Conservation (phyloP, 2,888 invertebrate species). For the Tridacna gigas region DNA sequence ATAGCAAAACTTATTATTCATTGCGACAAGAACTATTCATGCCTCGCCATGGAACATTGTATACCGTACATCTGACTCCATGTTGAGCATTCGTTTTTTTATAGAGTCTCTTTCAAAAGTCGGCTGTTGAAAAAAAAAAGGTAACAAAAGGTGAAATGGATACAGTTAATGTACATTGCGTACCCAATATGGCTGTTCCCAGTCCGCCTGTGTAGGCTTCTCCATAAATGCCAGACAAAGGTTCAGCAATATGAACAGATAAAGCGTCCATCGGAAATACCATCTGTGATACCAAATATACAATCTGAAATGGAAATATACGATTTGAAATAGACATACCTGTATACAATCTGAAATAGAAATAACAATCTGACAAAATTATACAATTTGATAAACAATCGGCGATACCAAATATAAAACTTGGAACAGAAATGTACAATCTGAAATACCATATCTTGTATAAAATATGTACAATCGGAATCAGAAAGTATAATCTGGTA, state of each 20-base stretch:
- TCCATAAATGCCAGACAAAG: slow-evolving; percentile 84
- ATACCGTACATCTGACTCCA: background rate
- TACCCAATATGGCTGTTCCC: slow-evolving; percentile 83
- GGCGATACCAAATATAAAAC: too few relatives aligned
- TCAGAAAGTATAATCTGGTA: too few relatives aligned
- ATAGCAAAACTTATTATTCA: too few relatives aligned
- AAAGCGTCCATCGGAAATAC: slow-evolving; percentile 80
- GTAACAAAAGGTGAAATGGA: too few relatives aligned
- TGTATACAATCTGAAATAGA: slow-evolving; percentile 79
- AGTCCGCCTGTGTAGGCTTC: slow-evolving; percentile 81
- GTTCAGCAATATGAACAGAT: slow-evolving; percentile 80
- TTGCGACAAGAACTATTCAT: too few relatives aligned
- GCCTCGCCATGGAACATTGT: background rate
- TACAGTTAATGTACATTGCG: slow-evolving; percentile 30
- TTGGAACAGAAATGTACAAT: too few relatives aligned
- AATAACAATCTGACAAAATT: background rate
- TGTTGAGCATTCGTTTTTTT: background rate
- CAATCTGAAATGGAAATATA: slow-evolving; percentile 70
- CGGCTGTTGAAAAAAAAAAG: too few relatives aligned
- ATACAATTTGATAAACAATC: background rate
- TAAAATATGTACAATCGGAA: too few relatives aligned
- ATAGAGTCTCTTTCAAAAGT: too few relatives aligned
- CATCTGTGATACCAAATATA: slow-evolving; percentile 83
- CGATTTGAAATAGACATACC: too few relatives aligned
- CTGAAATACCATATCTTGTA: too few relatives aligned